Base-by-base conservation (phyloP, 2,888 invertebrate genomes). In the Xanthostigma xanthostigma region DNA sequence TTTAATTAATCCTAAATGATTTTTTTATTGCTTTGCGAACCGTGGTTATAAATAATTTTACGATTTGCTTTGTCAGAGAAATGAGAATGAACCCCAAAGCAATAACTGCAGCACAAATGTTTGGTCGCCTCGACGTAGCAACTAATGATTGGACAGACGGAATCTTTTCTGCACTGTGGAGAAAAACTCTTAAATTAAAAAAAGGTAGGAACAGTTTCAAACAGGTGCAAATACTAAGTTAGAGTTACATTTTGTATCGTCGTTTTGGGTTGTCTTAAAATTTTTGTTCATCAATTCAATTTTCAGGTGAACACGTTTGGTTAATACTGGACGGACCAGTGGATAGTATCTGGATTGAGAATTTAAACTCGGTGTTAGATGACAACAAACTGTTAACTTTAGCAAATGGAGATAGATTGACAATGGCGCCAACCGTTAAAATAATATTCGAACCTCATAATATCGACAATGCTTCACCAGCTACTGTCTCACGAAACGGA, bases 141-240 rank as follows among this genome's bases (percentile, higher is more conserved):
- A 96, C 95, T 2, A 96, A 96, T 62, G 96, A 96, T 62, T 96
- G 96, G 96, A 96, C 95, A 0, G 95, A 96, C 64, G 96, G 96
- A 8, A 94, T 96, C 59, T 96, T 96, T 68, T 94, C 95, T 1
- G 92, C 95, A 0, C 70, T 96, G 0, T 96, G 95, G 96, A 75
- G 95, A 38, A 92, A 94, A 68, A 94, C 95, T 0, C 73, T 93
- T 2, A 90, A 90, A 67, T 70, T 87, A 1, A 94, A 90, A 68
- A 80, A 84, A 55, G 84, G 79, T 63, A 51, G 46, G 46, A 46
- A 36, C n/a, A 38, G 12, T 38, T 38, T 35, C 14, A 38, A 17
- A n/a, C 17, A 38, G 17, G 13, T 34, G 12, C 13, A 47, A 41
- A 27, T 13, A 36, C n/a, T n/a, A n/a, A n/a, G n/a, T 36, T 41